A percentile compares a stretch with the other conserved stretches of the same genome.
These are phyloP conservation scores for Helogale parvula DNA, from an alignment of 2,113 vertebrate genomes.

Conservation along the genomic window DNA sequence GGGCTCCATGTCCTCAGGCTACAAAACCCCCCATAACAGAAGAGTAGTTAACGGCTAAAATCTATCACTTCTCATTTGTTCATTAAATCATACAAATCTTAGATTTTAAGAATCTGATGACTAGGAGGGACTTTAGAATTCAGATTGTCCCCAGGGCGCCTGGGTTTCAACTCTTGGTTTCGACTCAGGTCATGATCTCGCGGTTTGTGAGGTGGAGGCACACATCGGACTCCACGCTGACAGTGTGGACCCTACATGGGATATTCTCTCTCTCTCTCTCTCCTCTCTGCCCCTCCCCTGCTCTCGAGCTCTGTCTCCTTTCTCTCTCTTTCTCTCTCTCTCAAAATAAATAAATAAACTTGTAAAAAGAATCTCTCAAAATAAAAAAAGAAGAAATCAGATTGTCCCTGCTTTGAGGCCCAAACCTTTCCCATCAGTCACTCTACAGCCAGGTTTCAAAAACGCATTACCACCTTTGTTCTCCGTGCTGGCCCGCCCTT, in stretches of 20 bases:
- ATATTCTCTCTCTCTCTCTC: no score
- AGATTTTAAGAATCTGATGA: not conserved
- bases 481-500: not conserved
- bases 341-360: no score
- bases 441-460: not conserved
- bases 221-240: no score
- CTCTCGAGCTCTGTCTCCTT: no score
- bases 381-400: not conserved
- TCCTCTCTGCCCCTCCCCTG: no score
- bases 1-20: not conserved
- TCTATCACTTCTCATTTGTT: conserved; percentile 8
- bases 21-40: not conserved
- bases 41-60: not conserved
- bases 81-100: conserved; percentile 8
- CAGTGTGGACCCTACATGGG: no score
- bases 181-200: no score
- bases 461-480: not conserved
- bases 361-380: no score
- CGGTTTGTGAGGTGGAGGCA: no score
- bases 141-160: not conserved
- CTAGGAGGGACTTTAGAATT: not conserved
- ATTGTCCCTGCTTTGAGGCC: not conserved
- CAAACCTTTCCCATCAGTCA: not conserved
- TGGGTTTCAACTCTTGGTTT: no score
- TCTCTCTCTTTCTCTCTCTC: no score